Evolutionary conservation across 2,797 vertebrate genomes (phyloP), one percentile per base, ranked within the genome.

Genomic region (Pyrocephalus nanus): DNA sequence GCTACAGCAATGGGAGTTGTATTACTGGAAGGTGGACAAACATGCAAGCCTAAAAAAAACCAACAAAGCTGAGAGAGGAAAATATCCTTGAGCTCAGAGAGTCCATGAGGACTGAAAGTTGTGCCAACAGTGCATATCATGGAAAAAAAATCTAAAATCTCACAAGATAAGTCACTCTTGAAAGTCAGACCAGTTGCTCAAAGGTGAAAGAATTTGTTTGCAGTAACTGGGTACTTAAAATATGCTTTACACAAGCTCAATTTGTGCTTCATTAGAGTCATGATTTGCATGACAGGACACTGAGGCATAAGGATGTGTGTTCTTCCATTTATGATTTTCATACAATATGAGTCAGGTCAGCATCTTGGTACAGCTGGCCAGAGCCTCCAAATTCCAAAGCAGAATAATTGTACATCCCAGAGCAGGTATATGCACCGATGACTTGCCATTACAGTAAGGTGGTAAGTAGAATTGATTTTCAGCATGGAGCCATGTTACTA

Each of bases 241-340:
- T 43, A 54, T 0, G 2, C 45, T 88, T 80, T 66, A 53, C 22
- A 21, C 12, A 20, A 51, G 25, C 21, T 78, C 27, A 34, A 0
- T 61, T 47, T 3, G 0, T 78, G 34, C 67, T 76, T 70, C 0
- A 0, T 50, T 57, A 61, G 20, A 60, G 47, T 57, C 11, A 62
- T 25, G 38, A 61, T 40, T 50, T n/a, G 42, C n/a, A 4, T 4
- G 27, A 34, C 29, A 20, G 34, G 47, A 48, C 45, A 40, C 15
- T 20, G 78, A 66, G 40, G 55, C 40, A 36, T 0, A 51, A 51
- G 60, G 43, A 55, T 57, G 11, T 0, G 0, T 40, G 17, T 51
- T 78, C 47, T 45, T 65, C 54, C 21, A 21, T 45, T 82, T 45
- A 25, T 2, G 4, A 23, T 48, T 64, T 61, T 77, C 2, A 0